These are phyloP conservation scores for Spilosoma lubricipeda DNA, from an alignment of 2,888 invertebrate genomes.

Conservation along the genomic window DNA sequence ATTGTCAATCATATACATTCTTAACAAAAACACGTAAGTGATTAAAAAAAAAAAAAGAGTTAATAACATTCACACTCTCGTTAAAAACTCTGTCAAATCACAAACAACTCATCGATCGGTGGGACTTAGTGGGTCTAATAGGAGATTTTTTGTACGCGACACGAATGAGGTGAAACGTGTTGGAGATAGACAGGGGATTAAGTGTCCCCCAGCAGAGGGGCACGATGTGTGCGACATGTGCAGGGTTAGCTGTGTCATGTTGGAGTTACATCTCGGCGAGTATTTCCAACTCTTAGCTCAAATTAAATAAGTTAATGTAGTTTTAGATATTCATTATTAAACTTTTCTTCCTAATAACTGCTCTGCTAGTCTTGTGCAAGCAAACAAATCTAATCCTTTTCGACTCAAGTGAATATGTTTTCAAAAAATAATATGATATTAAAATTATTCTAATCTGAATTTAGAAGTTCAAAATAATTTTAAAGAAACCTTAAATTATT, in stretches of 20 bases:
- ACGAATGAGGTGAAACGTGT: slow-evolving; percentile 86
- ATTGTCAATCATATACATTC: too few relatives aligned
- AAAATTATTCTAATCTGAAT: not conserved
- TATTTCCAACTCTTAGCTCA: slow-evolving; percentile 31
- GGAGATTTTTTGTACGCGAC: slow-evolving; percentile 81
- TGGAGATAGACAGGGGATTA: slow-evolving; percentile 86
- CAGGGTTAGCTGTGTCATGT: slow-evolving; percentile 34
- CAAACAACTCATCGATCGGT: slow-evolving; percentile 75
- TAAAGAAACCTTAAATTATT: not conserved
- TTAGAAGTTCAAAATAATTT: too few relatives aligned
- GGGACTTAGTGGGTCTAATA: slow-evolving; percentile 80
- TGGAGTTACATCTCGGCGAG: slow-evolving; percentile 34
- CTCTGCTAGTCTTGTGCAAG: not conserved
- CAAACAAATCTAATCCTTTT: not conserved
- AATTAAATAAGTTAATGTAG: slow-evolving; percentile 44
- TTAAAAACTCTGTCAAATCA: slow-evolving; percentile 72
- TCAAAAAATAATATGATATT: not conserved
- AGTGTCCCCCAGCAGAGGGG: slow-evolving; percentile 78
- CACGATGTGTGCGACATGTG: slow-evolving; percentile 45
- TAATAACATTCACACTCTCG: slow-evolving; percentile 43
- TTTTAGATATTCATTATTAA: not conserved
- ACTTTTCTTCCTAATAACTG: not conserved
- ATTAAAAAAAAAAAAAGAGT: too few relatives aligned
- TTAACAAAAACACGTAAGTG: too few relatives aligned
- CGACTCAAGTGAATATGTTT: not conserved